Evolutionary conservation across 2,888 invertebrate genomes (phyloP).

Genomic region (Xylocampa areola): DNA sequence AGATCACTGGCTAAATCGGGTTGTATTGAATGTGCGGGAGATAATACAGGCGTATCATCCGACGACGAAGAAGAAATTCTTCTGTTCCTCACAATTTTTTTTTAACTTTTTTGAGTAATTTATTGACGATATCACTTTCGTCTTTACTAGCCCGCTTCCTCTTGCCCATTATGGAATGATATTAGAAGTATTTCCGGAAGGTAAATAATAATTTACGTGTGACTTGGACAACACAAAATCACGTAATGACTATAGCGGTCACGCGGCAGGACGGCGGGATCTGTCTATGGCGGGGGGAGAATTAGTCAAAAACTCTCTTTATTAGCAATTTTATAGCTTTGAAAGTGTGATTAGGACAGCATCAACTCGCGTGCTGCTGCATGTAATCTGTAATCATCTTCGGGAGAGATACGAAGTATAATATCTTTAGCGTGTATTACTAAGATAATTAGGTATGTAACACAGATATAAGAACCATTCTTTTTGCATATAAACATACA

Average conservation of each 20-base stretch:
- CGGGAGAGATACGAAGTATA: conserved; percentile 13
- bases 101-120: background rate
- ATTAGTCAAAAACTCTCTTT: too few species aligned
- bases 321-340: too few species aligned
- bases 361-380: too few species aligned
- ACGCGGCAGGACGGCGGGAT: too few species aligned
- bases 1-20: background rate
- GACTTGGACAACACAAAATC: conserved; percentile 1
- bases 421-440: too few species aligned
- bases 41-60: background rate
- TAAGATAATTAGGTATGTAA: too few species aligned
- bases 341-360: too few species aligned
- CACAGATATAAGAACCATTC: too few species aligned
- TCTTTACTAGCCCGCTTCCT: background rate
- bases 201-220: conserved; percentile 1
- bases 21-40: background rate
- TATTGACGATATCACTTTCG: background rate
- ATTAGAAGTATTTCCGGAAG: background rate
- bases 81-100: background rate
- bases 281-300: too few species aligned
- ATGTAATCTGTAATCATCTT: too few species aligned
- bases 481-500: too few species aligned
- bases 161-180: background rate
- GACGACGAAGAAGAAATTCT: conserved; percentile 3
- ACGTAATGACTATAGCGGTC: too few species aligned